Conservation (phyloP, 2,888 invertebrate genomes). For the Diaphora mendica region DNA sequence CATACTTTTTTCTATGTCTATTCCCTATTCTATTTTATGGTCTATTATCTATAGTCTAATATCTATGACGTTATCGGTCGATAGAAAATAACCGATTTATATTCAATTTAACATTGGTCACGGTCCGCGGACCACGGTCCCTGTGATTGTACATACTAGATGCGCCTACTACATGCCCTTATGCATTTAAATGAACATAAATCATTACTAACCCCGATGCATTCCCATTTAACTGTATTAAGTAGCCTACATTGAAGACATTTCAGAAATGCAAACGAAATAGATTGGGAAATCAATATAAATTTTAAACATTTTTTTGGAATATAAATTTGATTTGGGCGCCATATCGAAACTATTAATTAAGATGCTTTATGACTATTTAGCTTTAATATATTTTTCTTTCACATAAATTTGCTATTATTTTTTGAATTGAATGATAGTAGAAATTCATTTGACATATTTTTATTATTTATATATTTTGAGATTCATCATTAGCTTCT, state of each 20-base stretch:
- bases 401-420: not conserved
- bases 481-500: not conserved
- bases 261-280: constrained; percentile 23
- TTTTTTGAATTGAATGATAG: not conserved
- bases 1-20: not conserved
- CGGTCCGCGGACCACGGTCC: constrained; percentile 67
- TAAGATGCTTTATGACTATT: not conserved
- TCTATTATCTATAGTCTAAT: not conserved
- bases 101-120: constrained; percentile 80
- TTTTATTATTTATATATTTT: not conserved
- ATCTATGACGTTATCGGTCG: constrained; percentile 58
- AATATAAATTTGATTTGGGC: not conserved
- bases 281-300: not conserved
- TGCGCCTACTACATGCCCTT: constrained; percentile 56
- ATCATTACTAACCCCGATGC: constrained; percentile 59
- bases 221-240: constrained; percentile 40
- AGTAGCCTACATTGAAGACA: constrained; percentile 28
- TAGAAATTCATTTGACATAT: not conserved
- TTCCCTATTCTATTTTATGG: constrained; percentile 1
- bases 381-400: not conserved
- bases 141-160: constrained; percentile 64
- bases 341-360: not conserved
- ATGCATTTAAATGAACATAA: constrained; percentile 74
- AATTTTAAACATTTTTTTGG: not conserved
- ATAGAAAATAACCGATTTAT: constrained; percentile 71